Conservation (phyloP, 2,888 invertebrate genomes). For the Orchesella flavescens region DNA sequence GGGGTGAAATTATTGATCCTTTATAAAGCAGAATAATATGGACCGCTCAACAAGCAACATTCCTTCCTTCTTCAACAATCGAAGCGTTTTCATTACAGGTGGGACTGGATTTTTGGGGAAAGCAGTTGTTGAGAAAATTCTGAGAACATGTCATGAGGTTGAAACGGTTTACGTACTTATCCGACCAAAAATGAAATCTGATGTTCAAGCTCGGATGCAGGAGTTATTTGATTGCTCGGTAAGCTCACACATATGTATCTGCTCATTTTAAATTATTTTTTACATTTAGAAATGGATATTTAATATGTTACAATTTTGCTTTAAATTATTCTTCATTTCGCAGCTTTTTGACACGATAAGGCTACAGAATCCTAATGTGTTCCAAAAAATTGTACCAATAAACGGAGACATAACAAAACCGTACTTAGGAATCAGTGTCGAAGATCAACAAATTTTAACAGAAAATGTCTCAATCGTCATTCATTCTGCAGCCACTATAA, state of each 20-base stretch:
- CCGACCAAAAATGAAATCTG: conserved; percentile 88
- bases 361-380: conserved; percentile 79
- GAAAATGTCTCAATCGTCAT: conserved; percentile 89
- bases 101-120: conserved; percentile 97
- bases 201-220: conserved; percentile 83
- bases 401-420: conserved; percentile 89
- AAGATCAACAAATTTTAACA: conserved; percentile 83
- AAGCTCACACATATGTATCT: no score
- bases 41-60: conserved; percentile 48
- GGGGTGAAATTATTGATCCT: no score
- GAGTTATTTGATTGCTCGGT: conserved; percentile 89
- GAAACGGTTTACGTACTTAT: conserved; percentile 87
- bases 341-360: conserved; percentile 86
- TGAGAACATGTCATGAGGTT: conserved; percentile 88
- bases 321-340: no score
- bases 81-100: conserved; percentile 89
- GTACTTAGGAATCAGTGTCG: conserved; percentile 85
- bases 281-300: no score
- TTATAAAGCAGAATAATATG: no score
- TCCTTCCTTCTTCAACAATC: conserved; percentile 54
- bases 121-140: conserved; percentile 91
- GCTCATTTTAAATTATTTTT: background rate
- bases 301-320: no score
- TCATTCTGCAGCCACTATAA: no score
- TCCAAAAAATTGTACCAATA: conserved; percentile 83